Evolutionary conservation across 2,888 invertebrate species (phyloP), one percentile per base, ranked within the genome.

Genomic region (Esperia sulphurella): DNA sequence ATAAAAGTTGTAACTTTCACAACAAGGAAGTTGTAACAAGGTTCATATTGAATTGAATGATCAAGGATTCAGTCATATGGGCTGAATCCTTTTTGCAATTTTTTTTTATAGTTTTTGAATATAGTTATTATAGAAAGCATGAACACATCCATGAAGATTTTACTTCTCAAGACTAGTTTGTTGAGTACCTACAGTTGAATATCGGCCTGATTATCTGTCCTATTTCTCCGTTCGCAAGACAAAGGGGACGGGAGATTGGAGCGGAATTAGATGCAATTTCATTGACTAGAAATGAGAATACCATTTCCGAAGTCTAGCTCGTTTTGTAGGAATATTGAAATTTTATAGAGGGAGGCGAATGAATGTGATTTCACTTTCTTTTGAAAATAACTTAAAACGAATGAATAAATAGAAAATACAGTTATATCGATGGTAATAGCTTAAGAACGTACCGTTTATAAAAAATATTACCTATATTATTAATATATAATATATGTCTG

Each of bases 261-360:
- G 53, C 68, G 67, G 69, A 82, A 82, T 81, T 82, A 80, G 71
- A 76, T 69, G 79, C 76, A 78, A 80, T 82, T 79, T 76, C 75
- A 80, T 77, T 76, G 73, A 69, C 63, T 71, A 52, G 63, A 70
- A 80, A 80, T 71, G 76, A 74, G 73, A 72, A 74, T 67, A 65
- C 64, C 68, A 59, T 55, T 64, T 57, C 54, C 58, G 56, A 58
- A 65, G 69, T 71, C 71, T 72, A 61, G 65, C 55, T 14, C 46
- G 37, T 42, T 64, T 65, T 63, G 65, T 52, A 63, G 59, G 65
- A 58, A 73, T 79, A 81, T 81, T 77, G 71, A 75, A 75, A 69
- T 73, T 75, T 76, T 74, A 75, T 71, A 63, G 51, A 28, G 14
- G 29, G 29, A 41, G n/a, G 41, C 13, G 29, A n/a, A 8, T 39